phyloP scores from a whole-genome alignment of 2,888 invertebrate genomes.

The Tolmerus cingulatus region DNA sequence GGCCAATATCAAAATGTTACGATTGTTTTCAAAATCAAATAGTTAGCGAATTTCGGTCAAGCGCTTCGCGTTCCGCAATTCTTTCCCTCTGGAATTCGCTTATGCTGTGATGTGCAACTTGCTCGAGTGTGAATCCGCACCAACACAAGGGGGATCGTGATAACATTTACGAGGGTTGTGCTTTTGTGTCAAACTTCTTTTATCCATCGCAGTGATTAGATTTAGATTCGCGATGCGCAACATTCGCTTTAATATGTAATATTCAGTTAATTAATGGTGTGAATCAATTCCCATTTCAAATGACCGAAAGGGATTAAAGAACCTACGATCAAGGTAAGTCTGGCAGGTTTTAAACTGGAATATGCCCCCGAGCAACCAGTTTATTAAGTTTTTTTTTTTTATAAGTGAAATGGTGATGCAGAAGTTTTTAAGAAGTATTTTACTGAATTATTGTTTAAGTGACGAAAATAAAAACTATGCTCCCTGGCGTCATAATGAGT shows the following conservation, averaged over 20 bases:
- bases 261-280: background rate
- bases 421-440: background rate
- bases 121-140: background rate
- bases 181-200: background rate
- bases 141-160: background rate
- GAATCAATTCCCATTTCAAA: background rate
- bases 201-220: background rate
- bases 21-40: background rate
- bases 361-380: background rate
- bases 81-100: background rate
- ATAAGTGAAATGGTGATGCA: background rate
- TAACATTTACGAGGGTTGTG: background rate
- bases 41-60: background rate
- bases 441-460: background rate
- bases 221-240: background rate
- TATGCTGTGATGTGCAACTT: background rate
- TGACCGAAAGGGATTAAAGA: background rate
- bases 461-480: background rate
- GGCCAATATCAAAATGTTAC: background rate
- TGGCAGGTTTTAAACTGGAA: background rate
- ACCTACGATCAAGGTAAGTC: background rate
- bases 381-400: background rate
- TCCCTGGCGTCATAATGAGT: background rate
- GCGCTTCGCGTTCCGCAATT: background rate
- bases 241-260: background rate